A percentile compares a stretch with the other conserved stretches of the same genome.
These are phyloP conservation scores for Toxotes jaculatrix DNA, from an alignment of 2,113 vertebrate species.

Conservation along the genomic window DNA sequence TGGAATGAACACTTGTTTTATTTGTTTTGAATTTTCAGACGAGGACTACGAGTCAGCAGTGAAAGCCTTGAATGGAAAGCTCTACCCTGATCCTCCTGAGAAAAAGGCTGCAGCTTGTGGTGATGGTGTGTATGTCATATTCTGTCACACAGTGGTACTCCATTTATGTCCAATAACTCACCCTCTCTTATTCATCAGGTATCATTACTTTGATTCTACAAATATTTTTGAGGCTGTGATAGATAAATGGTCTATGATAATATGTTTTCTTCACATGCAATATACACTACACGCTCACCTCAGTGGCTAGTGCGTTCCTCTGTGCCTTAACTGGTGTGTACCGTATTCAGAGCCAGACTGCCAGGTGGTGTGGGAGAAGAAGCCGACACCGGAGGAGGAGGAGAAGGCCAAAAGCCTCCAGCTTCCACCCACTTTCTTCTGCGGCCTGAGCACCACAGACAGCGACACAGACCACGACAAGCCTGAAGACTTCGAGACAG, in stretches of 20 bases:
- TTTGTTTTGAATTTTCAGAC: constrained; percentile 83
- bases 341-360: constrained; percentile 80
- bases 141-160: not conserved
- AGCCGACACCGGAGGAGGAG: constrained; percentile 87
- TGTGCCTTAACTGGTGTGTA: constrained; percentile 8
- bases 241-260: no score
- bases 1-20: not conserved
- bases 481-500: constrained; percentile 86
- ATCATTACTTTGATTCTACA: not conserved
- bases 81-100: constrained; percentile 86
- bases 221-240: not conserved
- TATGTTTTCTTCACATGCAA: not conserved
- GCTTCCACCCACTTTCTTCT: constrained; percentile 89
- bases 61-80: constrained; percentile 91
- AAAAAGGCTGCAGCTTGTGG: constrained; percentile 42
- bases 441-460: constrained; percentile 84
- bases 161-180: not conserved
- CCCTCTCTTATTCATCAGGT: not conserved
- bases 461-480: constrained; percentile 87
- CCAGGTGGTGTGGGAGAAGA: constrained; percentile 88
- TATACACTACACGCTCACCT: not conserved
- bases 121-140: constrained; percentile 50
- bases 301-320: not conserved
- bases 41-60: constrained; percentile 95
- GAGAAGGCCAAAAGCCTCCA: constrained; percentile 85